These are phyloP conservation scores for Polyergus mexicanus DNA, from an alignment of 1,140 invertebrate genomes.

Conservation along the genomic window DNA sequence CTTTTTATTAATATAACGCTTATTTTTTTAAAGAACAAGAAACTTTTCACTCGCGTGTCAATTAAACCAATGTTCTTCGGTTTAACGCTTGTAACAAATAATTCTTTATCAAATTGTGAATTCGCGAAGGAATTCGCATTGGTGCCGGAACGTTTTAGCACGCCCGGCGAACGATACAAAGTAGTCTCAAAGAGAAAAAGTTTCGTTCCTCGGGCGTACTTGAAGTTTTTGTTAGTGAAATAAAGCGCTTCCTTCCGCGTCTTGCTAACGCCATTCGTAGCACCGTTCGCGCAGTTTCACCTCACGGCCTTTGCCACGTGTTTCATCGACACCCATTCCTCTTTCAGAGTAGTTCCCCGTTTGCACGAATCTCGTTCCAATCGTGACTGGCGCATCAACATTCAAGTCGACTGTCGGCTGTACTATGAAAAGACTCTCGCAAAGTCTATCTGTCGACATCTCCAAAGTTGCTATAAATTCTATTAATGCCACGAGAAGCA, in stretches of 20 bases:
- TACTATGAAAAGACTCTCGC: conserved; percentile 46
- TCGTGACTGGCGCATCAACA: conserved; percentile 60
- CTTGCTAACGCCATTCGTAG: conserved; percentile 46
- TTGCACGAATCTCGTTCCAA: conserved; percentile 60
- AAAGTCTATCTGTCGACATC: conserved; percentile 29
- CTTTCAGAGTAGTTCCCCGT: conserved; percentile 48
- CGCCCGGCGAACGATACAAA: conserved; percentile 67
- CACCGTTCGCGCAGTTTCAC: conserved; percentile 28
- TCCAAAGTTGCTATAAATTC: conserved; percentile 29
- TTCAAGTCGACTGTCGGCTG: conserved; percentile 54
- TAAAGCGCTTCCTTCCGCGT: conserved; percentile 68
- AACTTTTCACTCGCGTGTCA: background rate
- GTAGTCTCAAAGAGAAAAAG: conserved; percentile 64
- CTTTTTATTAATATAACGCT: background rate
- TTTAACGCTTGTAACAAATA: conserved; percentile 35
- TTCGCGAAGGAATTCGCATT: conserved; percentile 58
- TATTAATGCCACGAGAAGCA: conserved; percentile 28
- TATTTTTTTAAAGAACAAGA: background rate
- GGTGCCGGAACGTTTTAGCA: conserved; percentile 49
- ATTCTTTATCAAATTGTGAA: conserved; percentile 62
- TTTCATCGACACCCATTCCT: conserved; percentile 55
- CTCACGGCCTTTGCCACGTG: conserved; percentile 50
- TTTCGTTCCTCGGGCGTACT: conserved; percentile 65
- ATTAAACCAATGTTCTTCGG: conserved; percentile 32
- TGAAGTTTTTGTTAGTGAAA: conserved; percentile 77